Percentiles rank a stretch among this genome's conserved stretches.
Conservation (phyloP, 2,113 vertebrate species). For the Hemiprocne comata region DNA sequence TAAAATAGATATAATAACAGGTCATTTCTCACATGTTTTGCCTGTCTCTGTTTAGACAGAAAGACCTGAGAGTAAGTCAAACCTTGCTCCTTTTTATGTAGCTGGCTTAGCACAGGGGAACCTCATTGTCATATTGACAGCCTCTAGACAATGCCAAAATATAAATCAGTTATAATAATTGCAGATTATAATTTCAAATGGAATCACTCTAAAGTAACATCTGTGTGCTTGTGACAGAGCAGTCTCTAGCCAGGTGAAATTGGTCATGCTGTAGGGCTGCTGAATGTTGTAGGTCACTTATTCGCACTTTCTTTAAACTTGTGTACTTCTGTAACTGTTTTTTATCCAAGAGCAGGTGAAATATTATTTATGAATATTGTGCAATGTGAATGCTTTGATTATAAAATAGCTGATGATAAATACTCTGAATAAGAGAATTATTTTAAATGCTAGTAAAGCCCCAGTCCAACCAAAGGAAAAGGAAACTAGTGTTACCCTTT, state of each 20-base stretch:
- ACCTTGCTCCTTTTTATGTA: neutral
- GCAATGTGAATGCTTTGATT: neutral
- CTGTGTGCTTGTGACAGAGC: neutral
- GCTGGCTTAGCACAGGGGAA: neutral
- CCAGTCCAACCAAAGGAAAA: neutral
- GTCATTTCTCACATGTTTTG: neutral
- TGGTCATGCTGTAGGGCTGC: neutral
- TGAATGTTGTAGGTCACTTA: neutral
- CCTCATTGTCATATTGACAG: neutral
- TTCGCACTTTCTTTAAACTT: neutral
- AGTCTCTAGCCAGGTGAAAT: neutral
- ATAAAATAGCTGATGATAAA: neutral
- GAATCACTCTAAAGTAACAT: neutral
- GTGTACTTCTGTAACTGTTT: neutral
- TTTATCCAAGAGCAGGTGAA: neutral
- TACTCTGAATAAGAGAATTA: neutral
- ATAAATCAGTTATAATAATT: neutral
- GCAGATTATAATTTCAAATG: neutral
- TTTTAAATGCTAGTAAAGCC: neutral
- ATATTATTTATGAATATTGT: neutral
- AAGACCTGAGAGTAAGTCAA: neutral
- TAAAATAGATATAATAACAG: neutral
- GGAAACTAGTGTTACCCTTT: neutral
- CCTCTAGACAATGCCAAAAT: neutral
- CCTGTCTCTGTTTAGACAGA: neutral